phyloP scores from a whole-genome alignment of 2,113 vertebrate genomes.

The Pelobates fuscus region DNA sequence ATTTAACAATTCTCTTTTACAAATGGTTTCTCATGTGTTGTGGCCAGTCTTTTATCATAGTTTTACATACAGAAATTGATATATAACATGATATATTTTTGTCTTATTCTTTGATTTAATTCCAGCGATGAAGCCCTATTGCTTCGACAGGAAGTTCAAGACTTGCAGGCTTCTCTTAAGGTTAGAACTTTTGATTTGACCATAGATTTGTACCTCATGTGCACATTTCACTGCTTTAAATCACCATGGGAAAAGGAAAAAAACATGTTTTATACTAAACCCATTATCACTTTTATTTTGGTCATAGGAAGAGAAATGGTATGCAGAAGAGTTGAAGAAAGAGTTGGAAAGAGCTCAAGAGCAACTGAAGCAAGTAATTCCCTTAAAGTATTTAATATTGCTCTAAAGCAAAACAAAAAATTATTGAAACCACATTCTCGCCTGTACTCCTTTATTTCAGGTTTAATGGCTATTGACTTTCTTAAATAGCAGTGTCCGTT shows the following conservation, averaged over 20 bases:
- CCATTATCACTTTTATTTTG: constrained; percentile 28
- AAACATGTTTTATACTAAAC: background rate
- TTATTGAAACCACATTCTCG: too few species aligned
- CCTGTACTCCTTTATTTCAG: too few species aligned
- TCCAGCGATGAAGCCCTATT: constrained; percentile 86
- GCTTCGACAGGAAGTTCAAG: constrained; percentile 91
- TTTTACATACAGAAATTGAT: too few species aligned
- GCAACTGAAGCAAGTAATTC: constrained; percentile 97
- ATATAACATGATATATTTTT: too few species aligned
- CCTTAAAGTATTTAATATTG: constrained; percentile 75
- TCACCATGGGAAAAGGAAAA: background rate
- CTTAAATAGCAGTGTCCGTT: too few species aligned
- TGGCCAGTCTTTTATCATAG: too few species aligned
- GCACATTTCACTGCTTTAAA: background rate
- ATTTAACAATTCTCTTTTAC: too few species aligned
- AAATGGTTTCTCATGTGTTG: too few species aligned
- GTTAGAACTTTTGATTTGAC: constrained; percentile 66
- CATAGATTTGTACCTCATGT: too few species aligned
- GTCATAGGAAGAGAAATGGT: constrained; percentile 93
- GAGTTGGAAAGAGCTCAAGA: constrained; percentile 97
- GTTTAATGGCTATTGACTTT: too few species aligned
- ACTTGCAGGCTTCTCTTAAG: constrained; percentile 92
- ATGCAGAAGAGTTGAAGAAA: constrained; percentile 96
- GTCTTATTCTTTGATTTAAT: too few species aligned
- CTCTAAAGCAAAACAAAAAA: background rate